Percentiles rank a stretch among this genome's conserved stretches.
Conservation (phyloP, 2,797 vertebrate species). For the Simalia tracyae region DNA sequence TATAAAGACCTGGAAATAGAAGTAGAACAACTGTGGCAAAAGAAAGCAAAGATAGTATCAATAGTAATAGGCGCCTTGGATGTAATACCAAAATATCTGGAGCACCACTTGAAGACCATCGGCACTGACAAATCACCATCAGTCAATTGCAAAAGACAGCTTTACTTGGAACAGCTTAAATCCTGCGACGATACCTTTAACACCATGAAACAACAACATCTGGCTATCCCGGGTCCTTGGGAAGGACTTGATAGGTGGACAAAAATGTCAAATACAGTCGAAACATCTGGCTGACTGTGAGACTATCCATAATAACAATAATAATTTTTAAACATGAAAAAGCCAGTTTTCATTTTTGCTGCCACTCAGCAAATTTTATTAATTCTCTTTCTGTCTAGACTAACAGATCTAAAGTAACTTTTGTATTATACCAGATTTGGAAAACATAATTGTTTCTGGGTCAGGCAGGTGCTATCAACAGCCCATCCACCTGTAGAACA, state of each 20-base stretch:
- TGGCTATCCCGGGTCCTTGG: neutral
- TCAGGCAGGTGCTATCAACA: neutral
- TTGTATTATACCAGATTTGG: neutral
- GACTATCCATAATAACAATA: neutral
- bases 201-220: neutral
- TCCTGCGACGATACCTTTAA: neutral
- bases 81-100: neutral
- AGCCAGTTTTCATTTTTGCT: neutral
- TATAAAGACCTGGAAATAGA: neutral
- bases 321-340: neutral
- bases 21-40: neutral
- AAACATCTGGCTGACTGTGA: neutral
- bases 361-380: neutral
- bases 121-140: neutral
- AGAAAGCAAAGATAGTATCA: neutral
- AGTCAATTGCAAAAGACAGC: neutral
- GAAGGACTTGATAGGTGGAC: neutral
- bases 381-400: neutral
- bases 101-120: neutral
- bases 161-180: neutral
- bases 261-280: neutral
- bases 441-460: neutral
- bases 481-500: neutral
- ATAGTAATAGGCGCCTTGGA: neutral
- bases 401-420: neutral